Conservation (phyloP, 2,888 invertebrate genomes). For the Tipula lateralis region DNA sequence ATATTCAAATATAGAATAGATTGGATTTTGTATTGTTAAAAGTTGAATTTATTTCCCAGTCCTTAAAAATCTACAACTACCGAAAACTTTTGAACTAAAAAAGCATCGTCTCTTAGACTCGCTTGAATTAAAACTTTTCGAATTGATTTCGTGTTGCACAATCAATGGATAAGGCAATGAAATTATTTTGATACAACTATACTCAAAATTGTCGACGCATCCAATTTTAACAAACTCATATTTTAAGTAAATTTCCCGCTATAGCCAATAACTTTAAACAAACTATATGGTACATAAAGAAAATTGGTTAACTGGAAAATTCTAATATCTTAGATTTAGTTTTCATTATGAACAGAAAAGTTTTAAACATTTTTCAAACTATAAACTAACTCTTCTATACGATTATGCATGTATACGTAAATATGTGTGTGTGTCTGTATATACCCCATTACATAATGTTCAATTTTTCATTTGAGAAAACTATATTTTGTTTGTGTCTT, state of each 20-base stretch:
- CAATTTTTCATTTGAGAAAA: constrained; percentile 2
- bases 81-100: no score
- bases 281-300: neutral
- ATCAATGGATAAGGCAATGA: no score
- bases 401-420: neutral
- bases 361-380: neutral
- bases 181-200: no score
- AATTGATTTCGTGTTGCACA: no score
- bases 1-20: no score
- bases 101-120: no score
- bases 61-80: no score
- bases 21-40: no score
- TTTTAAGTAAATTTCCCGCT: neutral
- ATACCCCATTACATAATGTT: neutral
- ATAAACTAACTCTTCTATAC: neutral
- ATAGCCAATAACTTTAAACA: neutral
- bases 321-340: neutral
- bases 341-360: neutral
- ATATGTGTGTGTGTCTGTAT: no score
- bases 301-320: neutral
- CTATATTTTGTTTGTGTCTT: neutral
- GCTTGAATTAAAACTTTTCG: no score
- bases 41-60: no score
- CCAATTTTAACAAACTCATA: neutral
- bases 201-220: no score